Conservation (phyloP, 2,113 vertebrate genomes). For the Mellivora capensis region DNA sequence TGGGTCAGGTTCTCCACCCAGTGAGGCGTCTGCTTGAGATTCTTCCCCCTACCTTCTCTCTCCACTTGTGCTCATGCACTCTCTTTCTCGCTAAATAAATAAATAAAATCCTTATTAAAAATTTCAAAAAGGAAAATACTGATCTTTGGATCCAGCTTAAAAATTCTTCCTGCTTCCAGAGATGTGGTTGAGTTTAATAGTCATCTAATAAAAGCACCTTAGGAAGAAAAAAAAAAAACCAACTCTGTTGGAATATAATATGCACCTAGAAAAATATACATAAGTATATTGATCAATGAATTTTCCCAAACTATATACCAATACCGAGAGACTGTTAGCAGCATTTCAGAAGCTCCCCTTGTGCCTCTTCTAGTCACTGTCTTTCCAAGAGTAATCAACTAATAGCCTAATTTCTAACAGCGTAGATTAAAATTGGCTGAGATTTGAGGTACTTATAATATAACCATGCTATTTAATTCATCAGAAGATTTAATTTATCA, state of each 20-base stretch:
- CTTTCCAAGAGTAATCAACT: not conserved
- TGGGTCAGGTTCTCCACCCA: not conserved
- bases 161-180: constrained; percentile 4
- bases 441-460: not conserved
- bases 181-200: not conserved
- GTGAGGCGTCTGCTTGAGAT: not conserved
- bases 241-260: not conserved
- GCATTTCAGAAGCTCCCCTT: not conserved
- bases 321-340: not conserved
- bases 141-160: not conserved
- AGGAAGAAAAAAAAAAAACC: not conserved
- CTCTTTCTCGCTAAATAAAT: not conserved
- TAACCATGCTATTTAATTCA: not conserved
- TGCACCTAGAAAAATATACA: not conserved
- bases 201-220: constrained; percentile 9
- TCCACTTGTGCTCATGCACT: not conserved
- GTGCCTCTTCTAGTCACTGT: not conserved
- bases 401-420: not conserved
- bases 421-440: not conserved
- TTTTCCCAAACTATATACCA: constrained; percentile 5
- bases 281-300: not conserved
- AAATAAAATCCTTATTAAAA: not conserved
- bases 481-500: not conserved
- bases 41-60: not conserved
- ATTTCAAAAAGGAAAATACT: not conserved